Evolutionary conservation across 2,797 vertebrate genomes (phyloP).

Genomic region (Hafferia zeledoni): DNA sequence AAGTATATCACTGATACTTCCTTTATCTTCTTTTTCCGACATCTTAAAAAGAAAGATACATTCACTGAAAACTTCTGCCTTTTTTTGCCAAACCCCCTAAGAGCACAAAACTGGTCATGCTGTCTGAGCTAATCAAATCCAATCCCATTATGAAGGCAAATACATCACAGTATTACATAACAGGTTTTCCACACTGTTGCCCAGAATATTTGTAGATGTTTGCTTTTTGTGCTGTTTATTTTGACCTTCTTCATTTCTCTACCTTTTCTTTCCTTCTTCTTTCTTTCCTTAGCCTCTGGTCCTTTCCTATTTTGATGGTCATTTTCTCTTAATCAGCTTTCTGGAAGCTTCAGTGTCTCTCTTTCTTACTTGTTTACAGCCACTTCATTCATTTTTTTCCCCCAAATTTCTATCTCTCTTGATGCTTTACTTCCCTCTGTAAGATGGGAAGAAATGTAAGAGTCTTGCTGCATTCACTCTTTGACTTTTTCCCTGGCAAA

Average conservation of each 20-base stretch:
- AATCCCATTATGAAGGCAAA: neutral
- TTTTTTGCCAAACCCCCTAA: neutral
- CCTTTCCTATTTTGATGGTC: neutral
- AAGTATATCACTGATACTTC: neutral
- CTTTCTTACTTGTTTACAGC: neutral
- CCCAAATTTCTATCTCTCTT: neutral
- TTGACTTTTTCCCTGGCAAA: neutral
- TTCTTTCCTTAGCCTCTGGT: neutral
- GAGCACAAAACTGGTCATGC: neutral
- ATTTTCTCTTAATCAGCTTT: neutral
- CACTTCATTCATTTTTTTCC: neutral
- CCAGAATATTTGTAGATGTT: neutral
- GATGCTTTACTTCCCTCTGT: neutral
- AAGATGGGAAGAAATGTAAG: neutral
- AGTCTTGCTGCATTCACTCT: neutral
- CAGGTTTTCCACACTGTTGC: neutral
- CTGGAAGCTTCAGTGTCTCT: neutral
- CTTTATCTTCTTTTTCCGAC: neutral
- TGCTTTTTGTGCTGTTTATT: neutral
- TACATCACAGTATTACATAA: neutral
- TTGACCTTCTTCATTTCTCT: neutral
- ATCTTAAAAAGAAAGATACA: neutral
- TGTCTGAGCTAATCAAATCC: conserved; percentile 12
- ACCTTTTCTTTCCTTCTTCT: neutral
- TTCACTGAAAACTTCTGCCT: neutral